These are phyloP conservation scores for Lottia scabra DNA, from an alignment of 2,888 invertebrate genomes.

Conservation along the genomic window DNA sequence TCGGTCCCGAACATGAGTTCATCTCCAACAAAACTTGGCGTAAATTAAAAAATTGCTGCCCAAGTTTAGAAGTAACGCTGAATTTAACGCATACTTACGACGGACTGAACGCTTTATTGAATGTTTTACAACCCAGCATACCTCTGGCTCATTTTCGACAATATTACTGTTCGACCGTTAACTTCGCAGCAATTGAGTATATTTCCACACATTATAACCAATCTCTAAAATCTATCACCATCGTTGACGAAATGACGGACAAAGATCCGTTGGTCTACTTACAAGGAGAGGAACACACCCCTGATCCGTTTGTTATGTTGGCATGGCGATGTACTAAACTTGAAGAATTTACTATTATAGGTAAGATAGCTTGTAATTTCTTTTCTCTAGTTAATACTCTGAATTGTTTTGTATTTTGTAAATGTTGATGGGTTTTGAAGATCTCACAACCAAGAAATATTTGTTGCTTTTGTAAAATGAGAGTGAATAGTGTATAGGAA, in stretches of 20 bases:
- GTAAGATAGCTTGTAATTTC: slow-evolving; percentile 57
- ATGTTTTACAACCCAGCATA: slow-evolving; percentile 78
- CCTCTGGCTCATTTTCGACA: slow-evolving; percentile 81
- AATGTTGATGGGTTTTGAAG: no score
- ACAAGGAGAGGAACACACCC: slow-evolving; percentile 33
- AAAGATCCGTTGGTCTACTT: slow-evolving; percentile 35
- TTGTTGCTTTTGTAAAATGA: no score
- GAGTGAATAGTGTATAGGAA: no score
- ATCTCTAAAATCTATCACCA: slow-evolving; percentile 74
- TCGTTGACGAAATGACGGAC: slow-evolving; percentile 74
- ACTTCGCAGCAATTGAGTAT: slow-evolving; percentile 73
- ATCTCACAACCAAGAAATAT: no score
- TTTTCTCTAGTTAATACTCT: no score
- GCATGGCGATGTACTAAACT: slow-evolving; percentile 77
- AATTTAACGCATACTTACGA: slow-evolving; percentile 79
- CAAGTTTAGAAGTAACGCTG: slow-evolving; percentile 75
- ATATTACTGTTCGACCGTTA: slow-evolving; percentile 79
- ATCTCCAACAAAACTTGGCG: slow-evolving; percentile 78
- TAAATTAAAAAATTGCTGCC: slow-evolving; percentile 72
- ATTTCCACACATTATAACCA: slow-evolving; percentile 68
- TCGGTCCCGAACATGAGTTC: slow-evolving; percentile 76
- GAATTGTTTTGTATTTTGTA: no score
- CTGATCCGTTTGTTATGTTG: slow-evolving; percentile 77
- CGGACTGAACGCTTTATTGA: slow-evolving; percentile 76
- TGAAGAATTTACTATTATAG: slow-evolving; percentile 74